A percentile compares a stretch with the other conserved stretches of the same genome.
Evolutionary conservation across 2,888 invertebrate species (phyloP).

Genomic region (Leptogaster cylindrica): DNA sequence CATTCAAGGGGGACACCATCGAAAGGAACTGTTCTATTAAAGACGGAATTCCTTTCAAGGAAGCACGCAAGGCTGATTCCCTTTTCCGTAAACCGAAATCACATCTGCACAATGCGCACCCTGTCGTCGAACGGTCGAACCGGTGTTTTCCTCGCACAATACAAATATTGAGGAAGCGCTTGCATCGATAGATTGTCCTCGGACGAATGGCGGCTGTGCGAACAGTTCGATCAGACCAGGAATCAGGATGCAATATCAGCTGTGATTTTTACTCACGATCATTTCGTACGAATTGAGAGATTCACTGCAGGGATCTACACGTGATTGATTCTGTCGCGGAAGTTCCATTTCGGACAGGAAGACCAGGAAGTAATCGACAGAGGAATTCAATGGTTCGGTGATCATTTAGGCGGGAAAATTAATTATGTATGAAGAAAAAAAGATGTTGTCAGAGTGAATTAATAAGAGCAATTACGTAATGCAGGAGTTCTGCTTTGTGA

Average conservation of each 20-base stretch:
- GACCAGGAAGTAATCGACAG: background rate
- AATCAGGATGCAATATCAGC: slow-evolving; percentile 15
- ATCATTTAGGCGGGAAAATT: background rate
- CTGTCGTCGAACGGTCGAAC: background rate
- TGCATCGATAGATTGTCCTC: background rate
- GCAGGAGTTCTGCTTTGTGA: slow-evolving; percentile 7
- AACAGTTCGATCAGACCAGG: background rate
- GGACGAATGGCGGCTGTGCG: background rate
- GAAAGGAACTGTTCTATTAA: slow-evolving; percentile 3
- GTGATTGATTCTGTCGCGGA: slow-evolving; percentile 19
- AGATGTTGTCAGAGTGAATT: background rate
- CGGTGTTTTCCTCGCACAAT: slow-evolving; percentile 1
- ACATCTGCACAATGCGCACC: slow-evolving; percentile 26
- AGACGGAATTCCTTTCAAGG: slow-evolving; percentile 6
- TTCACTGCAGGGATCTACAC: slow-evolving; percentile 5
- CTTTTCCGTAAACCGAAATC: slow-evolving; percentile 6
- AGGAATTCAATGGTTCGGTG: background rate
- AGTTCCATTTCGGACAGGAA: too few species aligned
- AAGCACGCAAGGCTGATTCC: slow-evolving; percentile 33
- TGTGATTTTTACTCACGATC: slow-evolving; percentile 11
- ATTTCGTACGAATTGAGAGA: background rate
- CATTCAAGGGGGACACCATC: background rate
- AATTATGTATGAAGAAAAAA: slow-evolving; percentile 13
- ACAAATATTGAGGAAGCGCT: background rate
- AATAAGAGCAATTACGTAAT: slow-evolving; percentile 24